A percentile compares a stretch with the other conserved stretches of the same genome.
Conservation (phyloP, 2,888 invertebrate genomes). For the Matsumyia berberina region DNA sequence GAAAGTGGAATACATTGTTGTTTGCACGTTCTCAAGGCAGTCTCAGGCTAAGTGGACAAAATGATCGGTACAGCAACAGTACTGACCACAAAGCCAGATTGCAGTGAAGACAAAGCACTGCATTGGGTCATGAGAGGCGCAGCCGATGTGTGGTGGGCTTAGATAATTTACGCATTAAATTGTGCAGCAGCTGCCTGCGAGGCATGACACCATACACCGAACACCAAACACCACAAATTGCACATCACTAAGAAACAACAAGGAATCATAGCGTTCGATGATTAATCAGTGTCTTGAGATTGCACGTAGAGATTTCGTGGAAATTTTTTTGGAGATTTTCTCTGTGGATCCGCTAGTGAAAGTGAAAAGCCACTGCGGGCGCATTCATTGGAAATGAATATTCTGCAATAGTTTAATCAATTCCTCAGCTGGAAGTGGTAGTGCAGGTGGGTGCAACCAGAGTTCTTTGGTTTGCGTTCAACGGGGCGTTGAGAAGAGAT, state of each 20-base stretch:
- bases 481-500: constrained; percentile 18
- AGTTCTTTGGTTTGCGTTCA: constrained; percentile 15
- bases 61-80: constrained; percentile 9
- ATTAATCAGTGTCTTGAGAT: constrained; percentile 45
- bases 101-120: constrained; percentile 52
- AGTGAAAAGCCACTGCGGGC: constrained; percentile 56
- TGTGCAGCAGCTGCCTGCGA: constrained; percentile 23
- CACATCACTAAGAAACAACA: background rate
- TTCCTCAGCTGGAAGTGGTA: background rate
- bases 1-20: background rate
- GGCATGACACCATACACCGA: constrained; percentile 27
- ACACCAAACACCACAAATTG: background rate
- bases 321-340: constrained; percentile 54
- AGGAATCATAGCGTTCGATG: constrained; percentile 53
- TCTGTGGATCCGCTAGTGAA: constrained; percentile 42
- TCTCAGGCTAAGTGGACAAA: constrained; percentile 21
- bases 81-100: constrained; percentile 31
- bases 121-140: constrained; percentile 22
- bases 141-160: constrained; percentile 11
- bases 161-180: constrained; percentile 53
- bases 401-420: constrained; percentile 31
- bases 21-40: constrained; percentile 39
- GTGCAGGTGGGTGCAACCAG: background rate
- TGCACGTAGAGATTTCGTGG: constrained; percentile 21
- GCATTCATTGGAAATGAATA: constrained; percentile 53